Base-by-base conservation (phyloP, 2,113 vertebrate genomes). In the Psilopsiagon aurifrons region DNA sequence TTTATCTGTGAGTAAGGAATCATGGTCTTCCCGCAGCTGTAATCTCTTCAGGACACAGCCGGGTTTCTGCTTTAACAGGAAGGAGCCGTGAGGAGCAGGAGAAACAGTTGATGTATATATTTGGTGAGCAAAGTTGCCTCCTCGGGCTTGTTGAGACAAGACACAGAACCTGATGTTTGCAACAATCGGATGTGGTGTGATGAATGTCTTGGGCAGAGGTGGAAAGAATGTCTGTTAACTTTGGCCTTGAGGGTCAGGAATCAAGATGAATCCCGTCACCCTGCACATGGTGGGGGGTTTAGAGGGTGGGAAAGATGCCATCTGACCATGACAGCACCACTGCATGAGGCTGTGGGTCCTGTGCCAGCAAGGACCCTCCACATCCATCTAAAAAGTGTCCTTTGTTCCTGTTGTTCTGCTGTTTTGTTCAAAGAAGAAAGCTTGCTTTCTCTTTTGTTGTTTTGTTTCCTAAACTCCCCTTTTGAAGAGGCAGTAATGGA, bases 261-360 rank as follows among this genome's bases (percentile, higher is more conserved):
- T 15, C 24, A 10, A 31, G 15, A 11, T 2, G 28, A 59, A 43
- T 3, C 17, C n/a, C 14, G 0, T 17, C 6, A 17, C n/a, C 28
- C 7, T 3, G 8, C 3, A n/a, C 0, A 0, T 3, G 2, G 3
- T 3, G 10, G 0, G 33, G 39, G 25, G 10, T 13, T n/a, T 8
- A 25, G 12, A 41, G 29, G 71, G 15, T 3, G 4, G 29, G 9
- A 29, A 39, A 8, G 70, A 11, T 27, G 55, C 28, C 1, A 8
- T 3, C 28, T 3, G 19, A 8, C 10, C 4, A 7, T 0, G 25
- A 43, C 31, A 6, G 25, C 17, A 17, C 2, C 2, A 2, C 29
- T 35, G 41, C 17, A 1, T 16, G 3, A 57, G 18, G 25, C 37
- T 3, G 39, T 10, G 69, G 35, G 49, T 13, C 41, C 27, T 43